phyloP scores from a whole-genome alignment of 2,113 vertebrate genomes.

The Coptodon bakossiorum region DNA sequence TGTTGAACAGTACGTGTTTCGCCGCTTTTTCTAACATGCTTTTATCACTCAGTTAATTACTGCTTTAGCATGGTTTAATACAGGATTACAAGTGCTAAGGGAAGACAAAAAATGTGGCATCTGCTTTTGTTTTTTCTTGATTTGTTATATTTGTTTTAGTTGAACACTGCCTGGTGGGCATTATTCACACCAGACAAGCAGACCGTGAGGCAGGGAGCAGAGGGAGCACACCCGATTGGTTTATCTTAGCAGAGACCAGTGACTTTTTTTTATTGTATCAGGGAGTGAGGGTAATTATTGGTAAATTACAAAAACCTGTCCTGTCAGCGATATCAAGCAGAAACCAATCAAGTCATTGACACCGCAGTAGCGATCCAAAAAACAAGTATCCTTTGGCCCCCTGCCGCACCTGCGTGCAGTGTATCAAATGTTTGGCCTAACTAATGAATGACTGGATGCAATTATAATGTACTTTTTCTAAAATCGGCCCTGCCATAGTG shows the following conservation, averaged over 20 bases:
- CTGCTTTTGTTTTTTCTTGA: background rate
- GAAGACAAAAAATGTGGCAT: slow-evolving; percentile 20
- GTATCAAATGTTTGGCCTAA: slow-evolving; percentile 58
- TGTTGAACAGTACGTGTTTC: slow-evolving; percentile 13
- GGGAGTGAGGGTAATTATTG: slow-evolving; percentile 67
- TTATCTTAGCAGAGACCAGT: slow-evolving; percentile 49
- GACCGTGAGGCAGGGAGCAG: slow-evolving; percentile 33
- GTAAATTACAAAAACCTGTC: slow-evolving; percentile 67
- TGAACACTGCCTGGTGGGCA: background rate
- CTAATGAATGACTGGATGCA: slow-evolving; percentile 72
- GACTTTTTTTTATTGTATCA: slow-evolving; percentile 63
- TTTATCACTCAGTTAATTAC: slow-evolving; percentile 51
- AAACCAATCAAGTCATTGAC: slow-evolving; percentile 71
- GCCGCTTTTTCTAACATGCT: slow-evolving; percentile 9
- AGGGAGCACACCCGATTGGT: slow-evolving; percentile 29
- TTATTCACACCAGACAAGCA: slow-evolving; percentile 44
- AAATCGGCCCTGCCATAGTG: slow-evolving; percentile 73
- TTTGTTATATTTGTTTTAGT: slow-evolving; percentile 31
- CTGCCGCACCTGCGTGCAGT: slow-evolving; percentile 56
- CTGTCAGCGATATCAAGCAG: slow-evolving; percentile 69
- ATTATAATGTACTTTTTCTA: slow-evolving; percentile 72
- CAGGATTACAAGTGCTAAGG: slow-evolving; percentile 11
- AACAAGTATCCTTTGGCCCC: slow-evolving; percentile 61
- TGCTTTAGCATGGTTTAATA: slow-evolving; percentile 38
- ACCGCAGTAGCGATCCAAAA: slow-evolving; percentile 50